Conservation (phyloP, 1,140 invertebrate genomes). For the Diorhabda carinulata region DNA sequence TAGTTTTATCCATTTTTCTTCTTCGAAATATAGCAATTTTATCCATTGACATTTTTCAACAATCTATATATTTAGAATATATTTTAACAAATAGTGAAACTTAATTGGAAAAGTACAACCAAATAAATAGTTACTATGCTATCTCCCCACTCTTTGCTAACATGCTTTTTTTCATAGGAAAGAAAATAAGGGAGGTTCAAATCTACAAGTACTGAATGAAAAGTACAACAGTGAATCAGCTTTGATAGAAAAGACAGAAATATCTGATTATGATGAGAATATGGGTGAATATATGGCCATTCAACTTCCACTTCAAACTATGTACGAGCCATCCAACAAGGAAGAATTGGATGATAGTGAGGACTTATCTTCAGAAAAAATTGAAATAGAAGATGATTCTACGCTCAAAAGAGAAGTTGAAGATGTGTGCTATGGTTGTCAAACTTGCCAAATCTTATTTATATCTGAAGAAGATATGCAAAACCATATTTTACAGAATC, state of each 20-base stretch:
- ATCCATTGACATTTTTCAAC: no score
- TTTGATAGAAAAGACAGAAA: neutral
- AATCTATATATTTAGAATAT: no score
- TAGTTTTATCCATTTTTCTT: no score
- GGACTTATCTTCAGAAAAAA: neutral
- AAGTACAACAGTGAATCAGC: neutral
- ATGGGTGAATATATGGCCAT: neutral
- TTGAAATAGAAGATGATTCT: neutral
- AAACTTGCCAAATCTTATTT: conserved; percentile 41
- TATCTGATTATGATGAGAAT: neutral
- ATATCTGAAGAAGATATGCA: conserved; percentile 40
- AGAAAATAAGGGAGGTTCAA: neutral
- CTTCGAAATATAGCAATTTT: no score
- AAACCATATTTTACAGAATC: conserved; percentile 37
- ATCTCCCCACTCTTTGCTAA: no score
- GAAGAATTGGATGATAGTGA: neutral
- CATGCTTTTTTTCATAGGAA: neutral
- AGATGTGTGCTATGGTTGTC: conserved; percentile 36
- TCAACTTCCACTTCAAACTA: neutral
- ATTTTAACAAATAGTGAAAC: no score
- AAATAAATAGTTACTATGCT: no score
- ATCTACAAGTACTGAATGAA: neutral
- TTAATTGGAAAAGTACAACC: no score
- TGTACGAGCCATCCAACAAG: neutral
- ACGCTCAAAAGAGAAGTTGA: conserved; percentile 3